Evolutionary conservation across 2,113 vertebrate genomes (phyloP).

Genomic region (Vidua macroura): DNA sequence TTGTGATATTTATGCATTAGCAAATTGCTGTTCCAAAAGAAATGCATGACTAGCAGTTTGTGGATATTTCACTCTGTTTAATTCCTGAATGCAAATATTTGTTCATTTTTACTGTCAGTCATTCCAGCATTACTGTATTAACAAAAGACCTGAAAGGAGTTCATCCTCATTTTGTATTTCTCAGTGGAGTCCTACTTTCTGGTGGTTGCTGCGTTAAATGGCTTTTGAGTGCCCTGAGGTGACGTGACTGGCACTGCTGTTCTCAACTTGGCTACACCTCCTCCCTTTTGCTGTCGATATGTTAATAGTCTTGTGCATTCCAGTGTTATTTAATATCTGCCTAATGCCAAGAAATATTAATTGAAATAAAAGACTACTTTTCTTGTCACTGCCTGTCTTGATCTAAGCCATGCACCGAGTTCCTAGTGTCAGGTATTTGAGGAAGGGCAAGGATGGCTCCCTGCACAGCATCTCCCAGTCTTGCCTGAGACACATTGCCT

Average conservation of each 20-base stretch:
- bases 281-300: conserved; percentile 31
- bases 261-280: conserved; percentile 22
- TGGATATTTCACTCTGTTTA: conserved; percentile 59
- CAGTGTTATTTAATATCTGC: conserved; percentile 69
- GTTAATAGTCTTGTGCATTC: conserved; percentile 65
- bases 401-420: neutral
- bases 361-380: conserved; percentile 67
- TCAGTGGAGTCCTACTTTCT: conserved; percentile 26
- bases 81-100: conserved; percentile 51
- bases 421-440: neutral
- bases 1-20: conserved; percentile 72
- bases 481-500: accelerated
- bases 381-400: conserved; percentile 41
- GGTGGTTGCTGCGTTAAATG: neutral
- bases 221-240: conserved; percentile 32
- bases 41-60: conserved; percentile 71
- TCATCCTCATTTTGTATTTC: conserved; percentile 49
- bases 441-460: neutral
- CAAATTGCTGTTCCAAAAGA: conserved; percentile 51
- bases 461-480: accelerated
- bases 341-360: conserved; percentile 62
- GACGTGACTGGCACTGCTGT: conserved; percentile 23
- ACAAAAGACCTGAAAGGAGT: conserved; percentile 59
- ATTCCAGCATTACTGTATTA: conserved; percentile 66
- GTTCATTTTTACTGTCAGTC: conserved; percentile 63